Conservation (phyloP, 2,888 invertebrate genomes). For the Aleiodes leptofemur region DNA sequence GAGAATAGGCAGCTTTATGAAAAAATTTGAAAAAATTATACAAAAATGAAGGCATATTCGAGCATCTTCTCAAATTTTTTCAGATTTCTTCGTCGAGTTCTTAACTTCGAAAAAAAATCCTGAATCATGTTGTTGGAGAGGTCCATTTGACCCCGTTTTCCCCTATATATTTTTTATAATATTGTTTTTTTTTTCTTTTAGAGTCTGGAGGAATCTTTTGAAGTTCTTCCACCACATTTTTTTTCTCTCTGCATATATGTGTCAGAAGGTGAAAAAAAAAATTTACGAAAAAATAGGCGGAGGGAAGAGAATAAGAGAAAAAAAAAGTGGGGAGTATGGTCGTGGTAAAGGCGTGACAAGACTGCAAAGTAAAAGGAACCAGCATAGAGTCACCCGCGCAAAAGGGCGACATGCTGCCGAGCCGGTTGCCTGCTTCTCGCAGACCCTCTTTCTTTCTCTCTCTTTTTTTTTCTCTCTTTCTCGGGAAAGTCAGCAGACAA, state of each 20-base stretch:
- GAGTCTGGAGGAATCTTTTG: background rate
- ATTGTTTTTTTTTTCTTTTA: too few relatives aligned
- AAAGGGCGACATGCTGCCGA: slow-evolving; percentile 75
- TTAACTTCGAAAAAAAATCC: too few relatives aligned
- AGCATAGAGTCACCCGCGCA: slow-evolving; percentile 74
- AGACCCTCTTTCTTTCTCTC: slow-evolving; percentile 18
- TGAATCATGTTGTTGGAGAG: too few relatives aligned
- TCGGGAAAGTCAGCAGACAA: slow-evolving; percentile 3
- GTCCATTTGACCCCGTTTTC: too few relatives aligned
- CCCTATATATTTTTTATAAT: too few relatives aligned
- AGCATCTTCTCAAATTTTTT: too few relatives aligned
- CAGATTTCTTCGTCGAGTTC: too few relatives aligned
- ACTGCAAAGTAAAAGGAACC: slow-evolving; percentile 72
- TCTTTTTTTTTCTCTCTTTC: background rate
- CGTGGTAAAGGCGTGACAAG: slow-evolving; percentile 72
- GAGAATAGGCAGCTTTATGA: too few relatives aligned
- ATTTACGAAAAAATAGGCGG: slow-evolving; percentile 22
- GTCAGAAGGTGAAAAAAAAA: slow-evolving; percentile 11
- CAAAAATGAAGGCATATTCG: too few relatives aligned
- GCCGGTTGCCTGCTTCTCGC: slow-evolving; percentile 68
- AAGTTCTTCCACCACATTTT: background rate
- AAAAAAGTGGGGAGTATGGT: slow-evolving; percentile 41
- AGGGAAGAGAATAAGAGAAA: background rate
- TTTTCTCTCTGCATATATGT: slow-evolving; percentile 26
- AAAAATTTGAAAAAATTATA: too few relatives aligned